Evolutionary conservation across 2,113 vertebrate species (phyloP).

Genomic region (Hippocampus guttulatus): DNA sequence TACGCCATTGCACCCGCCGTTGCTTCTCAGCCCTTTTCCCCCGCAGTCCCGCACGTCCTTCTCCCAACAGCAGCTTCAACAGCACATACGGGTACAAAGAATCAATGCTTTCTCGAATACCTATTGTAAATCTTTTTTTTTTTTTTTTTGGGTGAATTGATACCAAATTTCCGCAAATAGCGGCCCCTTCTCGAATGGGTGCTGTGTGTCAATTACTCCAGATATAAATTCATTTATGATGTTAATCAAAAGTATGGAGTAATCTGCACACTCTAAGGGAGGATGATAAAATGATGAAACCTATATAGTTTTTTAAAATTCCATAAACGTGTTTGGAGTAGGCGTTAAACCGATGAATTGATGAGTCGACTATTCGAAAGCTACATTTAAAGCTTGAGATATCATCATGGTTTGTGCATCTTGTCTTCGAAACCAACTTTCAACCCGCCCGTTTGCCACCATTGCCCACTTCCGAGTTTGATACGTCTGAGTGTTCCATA

Average conservation of each 20-base stretch:
- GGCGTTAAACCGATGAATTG: neutral
- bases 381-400: too few species aligned
- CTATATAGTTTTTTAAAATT: neutral
- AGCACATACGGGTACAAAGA: constrained; percentile 75
- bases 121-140: neutral
- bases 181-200: neutral
- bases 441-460: too few species aligned
- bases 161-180: neutral
- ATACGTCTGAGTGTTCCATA: neutral
- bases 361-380: neutral
- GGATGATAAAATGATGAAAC: neutral
- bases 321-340: neutral
- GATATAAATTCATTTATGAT: neutral
- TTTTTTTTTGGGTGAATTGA: neutral
- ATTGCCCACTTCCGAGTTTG: too few species aligned
- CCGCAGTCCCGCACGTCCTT: constrained; percentile 72
- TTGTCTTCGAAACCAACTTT: neutral
- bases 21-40: constrained; percentile 76
- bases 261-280: neutral
- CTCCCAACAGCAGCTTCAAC: constrained; percentile 80
- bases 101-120: neutral
- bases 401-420: neutral
- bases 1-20: constrained; percentile 80
- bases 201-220: neutral
- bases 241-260: neutral